phyloP scores from a whole-genome alignment of 2,797 vertebrate genomes.

The Sebastes iracundus region DNA sequence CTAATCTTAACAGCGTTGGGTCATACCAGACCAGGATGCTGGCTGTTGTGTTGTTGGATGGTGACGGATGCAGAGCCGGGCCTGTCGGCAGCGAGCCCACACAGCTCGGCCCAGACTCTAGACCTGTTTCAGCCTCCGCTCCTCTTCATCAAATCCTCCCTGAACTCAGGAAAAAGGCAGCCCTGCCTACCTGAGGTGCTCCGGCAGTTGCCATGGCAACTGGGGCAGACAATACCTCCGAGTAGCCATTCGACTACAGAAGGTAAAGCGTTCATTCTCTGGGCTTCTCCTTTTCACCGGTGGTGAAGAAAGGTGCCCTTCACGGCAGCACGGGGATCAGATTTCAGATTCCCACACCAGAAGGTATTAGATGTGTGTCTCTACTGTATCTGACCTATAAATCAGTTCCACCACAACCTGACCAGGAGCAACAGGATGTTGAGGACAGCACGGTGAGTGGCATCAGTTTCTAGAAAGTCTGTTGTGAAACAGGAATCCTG shows the following conservation, averaged over 20 bases:
- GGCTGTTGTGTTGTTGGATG: neutral
- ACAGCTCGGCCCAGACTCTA: neutral
- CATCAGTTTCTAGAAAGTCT: constrained; percentile 23
- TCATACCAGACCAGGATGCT: neutral
- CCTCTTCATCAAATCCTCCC: neutral
- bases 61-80: neutral
- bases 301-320: constrained; percentile 47
- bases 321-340: constrained; percentile 37
- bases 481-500: constrained; percentile 48
- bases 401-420: neutral
- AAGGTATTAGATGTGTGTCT: neutral
- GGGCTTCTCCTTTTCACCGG: neutral
- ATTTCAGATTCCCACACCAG: constrained; percentile 41
- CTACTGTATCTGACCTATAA: constrained; percentile 20
- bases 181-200: constrained; percentile 41
- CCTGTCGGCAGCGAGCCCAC: neutral
- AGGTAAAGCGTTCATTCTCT: neutral
- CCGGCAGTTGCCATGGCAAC: constrained; percentile 70
- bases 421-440: neutral
- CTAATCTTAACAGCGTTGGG: neutral
- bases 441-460: neutral
- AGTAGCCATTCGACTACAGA: constrained; percentile 26
- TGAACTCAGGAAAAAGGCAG: neutral
- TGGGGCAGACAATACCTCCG: constrained; percentile 57
- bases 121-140: neutral